Evolutionary conservation across 2,113 vertebrate genomes (phyloP), one percentile per base, ranked within the genome.

Genomic region (Romanogobio albipinnatus): DNA sequence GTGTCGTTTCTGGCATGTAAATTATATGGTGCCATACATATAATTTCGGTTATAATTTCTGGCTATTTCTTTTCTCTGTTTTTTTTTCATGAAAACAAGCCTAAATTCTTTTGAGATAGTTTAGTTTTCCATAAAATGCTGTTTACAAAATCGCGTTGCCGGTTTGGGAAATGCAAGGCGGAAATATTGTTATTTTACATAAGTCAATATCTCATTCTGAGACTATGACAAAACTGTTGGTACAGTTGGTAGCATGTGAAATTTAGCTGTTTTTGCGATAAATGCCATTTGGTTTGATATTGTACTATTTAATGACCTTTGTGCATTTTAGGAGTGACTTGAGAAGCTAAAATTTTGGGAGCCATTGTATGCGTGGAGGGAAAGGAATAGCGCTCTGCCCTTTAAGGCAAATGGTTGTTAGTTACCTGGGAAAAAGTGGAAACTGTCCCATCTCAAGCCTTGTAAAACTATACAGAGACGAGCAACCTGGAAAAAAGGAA

Each of bases 361-460:
- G 62, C 26, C 26, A 33, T 64, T 64, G 22, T 58, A 29, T 64
- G 29, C 4, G 29, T 36, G 64, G 33, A 68, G 4, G 3, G 29
- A 19, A 68, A 68, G 64, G 64, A 71, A n/a, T 43, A 71, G 68
- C 15, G 9, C 19, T 71, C 68, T 45, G 36, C 17, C 17, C 17
- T 71, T 61, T n/a, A 62, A 61, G 59, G 59, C 58, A 59, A n/a
- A 70, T n/a, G 19, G 33, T 29, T 29, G 29, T 70, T 33, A 22
- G 58, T 26, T 61, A 61, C 59, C n/a, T 59, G 9, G 59, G 33
- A 71, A 70, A 36, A 70, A 39, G 66, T 70, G 66, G 53, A 53
- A 76, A 51, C 49, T 77, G 10, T 9, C 75, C 58, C 58, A 17
- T 76, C 89, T 91, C 61, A 89, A 86, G 89, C 90, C 91, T 88